Percentiles rank a stretch among this genome's conserved stretches.
phyloP scores from a whole-genome alignment of 2,113 vertebrate genomes.

The Labeo catla region DNA sequence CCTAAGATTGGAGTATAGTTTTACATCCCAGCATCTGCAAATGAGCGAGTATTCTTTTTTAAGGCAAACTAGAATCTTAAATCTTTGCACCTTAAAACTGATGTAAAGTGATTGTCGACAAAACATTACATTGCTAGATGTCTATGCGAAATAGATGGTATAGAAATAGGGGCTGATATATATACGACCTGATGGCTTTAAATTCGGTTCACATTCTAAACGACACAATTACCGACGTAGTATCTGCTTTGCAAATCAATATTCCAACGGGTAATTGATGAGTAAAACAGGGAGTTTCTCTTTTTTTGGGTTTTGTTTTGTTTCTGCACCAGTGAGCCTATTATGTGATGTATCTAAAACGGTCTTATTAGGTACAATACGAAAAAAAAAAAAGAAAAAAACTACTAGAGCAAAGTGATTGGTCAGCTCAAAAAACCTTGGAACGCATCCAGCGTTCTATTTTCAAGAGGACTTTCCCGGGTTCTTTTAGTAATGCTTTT shows the following conservation, averaged over 20 bases:
- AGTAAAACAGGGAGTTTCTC: constrained; percentile 25
- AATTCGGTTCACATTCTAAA: constrained; percentile 43
- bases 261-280: constrained; percentile 31
- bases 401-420: constrained; percentile 64
- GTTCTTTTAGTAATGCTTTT: constrained; percentile 61
- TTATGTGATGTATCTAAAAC: constrained; percentile 28
- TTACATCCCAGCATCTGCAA: constrained; percentile 60
- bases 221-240: constrained; percentile 16
- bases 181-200: constrained; percentile 38
- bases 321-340: constrained; percentile 26
- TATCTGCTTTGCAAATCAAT: constrained; percentile 34
- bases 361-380: constrained; percentile 14
- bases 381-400: background rate
- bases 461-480: constrained; percentile 59
- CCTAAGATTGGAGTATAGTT: constrained; percentile 69
- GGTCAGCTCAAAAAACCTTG: constrained; percentile 67
- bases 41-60: constrained; percentile 64
- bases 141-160: constrained; percentile 29
- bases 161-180: constrained; percentile 23
- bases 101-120: constrained; percentile 72
- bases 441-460: constrained; percentile 66
- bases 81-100: constrained; percentile 79
- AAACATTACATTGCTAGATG: constrained; percentile 22
- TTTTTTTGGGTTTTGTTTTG: background rate
- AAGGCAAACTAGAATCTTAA: constrained; percentile 65